Percentiles rank a stretch among this genome's conserved stretches.
These are phyloP conservation scores for Orthonyx spaldingii DNA, from an alignment of 2,113 vertebrate genomes.

Conservation along the genomic window DNA sequence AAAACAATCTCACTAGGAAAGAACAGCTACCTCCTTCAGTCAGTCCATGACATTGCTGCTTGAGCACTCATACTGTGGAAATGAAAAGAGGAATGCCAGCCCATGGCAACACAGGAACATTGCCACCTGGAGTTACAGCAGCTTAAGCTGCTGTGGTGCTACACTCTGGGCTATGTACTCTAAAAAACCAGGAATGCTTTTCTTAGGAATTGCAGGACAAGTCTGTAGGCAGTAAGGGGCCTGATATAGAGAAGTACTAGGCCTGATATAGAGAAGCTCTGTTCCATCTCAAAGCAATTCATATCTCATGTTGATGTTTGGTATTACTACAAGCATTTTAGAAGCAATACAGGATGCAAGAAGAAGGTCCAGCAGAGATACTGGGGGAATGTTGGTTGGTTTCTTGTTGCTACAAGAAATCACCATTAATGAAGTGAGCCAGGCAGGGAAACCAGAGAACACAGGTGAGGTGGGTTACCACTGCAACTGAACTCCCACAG, in stretches of 20 bases:
- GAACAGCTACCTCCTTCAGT: not conserved
- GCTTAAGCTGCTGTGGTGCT: not conserved
- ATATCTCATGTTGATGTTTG: not conserved
- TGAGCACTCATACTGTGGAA: not conserved
- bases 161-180: not conserved
- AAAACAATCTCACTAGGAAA: not conserved
- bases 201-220: not conserved
- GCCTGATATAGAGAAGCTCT: not conserved
- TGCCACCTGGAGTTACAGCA: not conserved
- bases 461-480: not conserved
- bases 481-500: not conserved
- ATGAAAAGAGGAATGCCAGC: not conserved
- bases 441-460: not conserved
- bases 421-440: not conserved
- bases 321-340: not conserved
- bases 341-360: not conserved
- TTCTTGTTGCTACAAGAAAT: not conserved
- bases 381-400: not conserved
- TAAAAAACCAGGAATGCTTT: not conserved
- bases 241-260: not conserved
- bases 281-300: not conserved
- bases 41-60: not conserved
- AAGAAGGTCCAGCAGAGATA: not conserved
- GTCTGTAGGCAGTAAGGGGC: not conserved
- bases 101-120: not conserved